Conservation (phyloP, 2,888 invertebrate genomes). For the Lumbricus terrestris region DNA sequence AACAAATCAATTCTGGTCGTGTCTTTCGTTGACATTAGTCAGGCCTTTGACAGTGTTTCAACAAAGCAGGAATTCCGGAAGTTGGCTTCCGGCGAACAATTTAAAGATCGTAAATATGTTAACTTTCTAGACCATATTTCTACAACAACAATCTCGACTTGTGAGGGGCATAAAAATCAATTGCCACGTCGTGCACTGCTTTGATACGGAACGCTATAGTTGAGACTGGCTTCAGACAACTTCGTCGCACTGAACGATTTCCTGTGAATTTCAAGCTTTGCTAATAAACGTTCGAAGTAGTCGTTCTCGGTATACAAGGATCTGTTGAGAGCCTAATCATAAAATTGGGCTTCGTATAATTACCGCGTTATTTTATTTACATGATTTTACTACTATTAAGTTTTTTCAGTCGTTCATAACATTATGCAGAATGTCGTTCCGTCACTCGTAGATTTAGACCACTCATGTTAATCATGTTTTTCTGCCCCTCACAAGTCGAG, state of each 20-base stretch:
- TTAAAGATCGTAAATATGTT: neutral
- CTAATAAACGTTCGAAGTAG: neutral
- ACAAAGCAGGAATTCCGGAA: neutral
- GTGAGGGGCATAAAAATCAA: neutral
- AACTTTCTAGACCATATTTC: neutral
- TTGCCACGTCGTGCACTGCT: neutral
- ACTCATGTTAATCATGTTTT: too few relatives aligned
- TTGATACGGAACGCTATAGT: neutral
- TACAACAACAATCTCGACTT: neutral
- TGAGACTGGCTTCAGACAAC: neutral
- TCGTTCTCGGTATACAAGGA: neutral
- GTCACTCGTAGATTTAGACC: too few relatives aligned
- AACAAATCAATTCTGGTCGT: too few relatives aligned
- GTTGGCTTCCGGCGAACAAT: neutral
- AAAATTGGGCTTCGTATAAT: neutral
- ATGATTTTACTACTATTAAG: neutral
- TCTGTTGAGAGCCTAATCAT: neutral
- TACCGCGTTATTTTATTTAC: neutral
- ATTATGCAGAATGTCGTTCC: too few relatives aligned
- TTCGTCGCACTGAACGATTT: neutral
- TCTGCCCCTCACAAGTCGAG: neutral
- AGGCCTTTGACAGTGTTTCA: neutral
- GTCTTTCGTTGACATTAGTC: neutral
- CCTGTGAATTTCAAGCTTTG: neutral
- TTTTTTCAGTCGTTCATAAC: neutral